A percentile compares a stretch with the other conserved stretches of the same genome.
Evolutionary conservation across 2,113 vertebrate genomes (phyloP).

Genomic region (Phaetusa simplex): DNA sequence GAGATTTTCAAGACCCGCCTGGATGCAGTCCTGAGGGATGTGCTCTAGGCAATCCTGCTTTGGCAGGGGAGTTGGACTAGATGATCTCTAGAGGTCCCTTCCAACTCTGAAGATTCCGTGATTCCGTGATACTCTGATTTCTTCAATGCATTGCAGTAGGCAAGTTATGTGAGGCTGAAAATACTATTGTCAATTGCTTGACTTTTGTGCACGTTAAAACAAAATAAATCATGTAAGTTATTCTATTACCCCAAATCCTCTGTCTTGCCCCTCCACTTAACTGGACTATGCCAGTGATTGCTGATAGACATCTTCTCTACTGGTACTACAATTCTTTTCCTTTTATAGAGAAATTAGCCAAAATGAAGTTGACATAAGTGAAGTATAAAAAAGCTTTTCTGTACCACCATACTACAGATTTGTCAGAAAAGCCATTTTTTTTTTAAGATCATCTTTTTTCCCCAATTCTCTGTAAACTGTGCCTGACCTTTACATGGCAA

Average conservation of each 20-base stretch:
- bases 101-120: no score
- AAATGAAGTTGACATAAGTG: neutral
- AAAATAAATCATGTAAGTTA: neutral
- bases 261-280: neutral
- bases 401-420: neutral
- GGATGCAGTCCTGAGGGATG: no score
- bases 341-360: neutral
- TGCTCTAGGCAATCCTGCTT: no score
- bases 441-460: neutral
- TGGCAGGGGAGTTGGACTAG: no score
- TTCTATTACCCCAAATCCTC: neutral
- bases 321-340: neutral
- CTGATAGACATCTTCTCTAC: neutral
- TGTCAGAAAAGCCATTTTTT: neutral
- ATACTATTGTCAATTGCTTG: neutral
- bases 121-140: neutral
- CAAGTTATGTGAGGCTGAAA: neutral
- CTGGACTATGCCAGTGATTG: neutral
- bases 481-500: neutral
- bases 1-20: no score
- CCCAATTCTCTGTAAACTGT: neutral
- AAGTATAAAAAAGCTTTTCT: neutral
- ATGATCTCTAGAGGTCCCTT: no score
- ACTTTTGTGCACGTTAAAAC: neutral
- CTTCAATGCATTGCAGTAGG: neutral